These are phyloP conservation scores for Ranitomeya imitator DNA, from an alignment of 2,113 vertebrate genomes.

Conservation along the genomic window DNA sequence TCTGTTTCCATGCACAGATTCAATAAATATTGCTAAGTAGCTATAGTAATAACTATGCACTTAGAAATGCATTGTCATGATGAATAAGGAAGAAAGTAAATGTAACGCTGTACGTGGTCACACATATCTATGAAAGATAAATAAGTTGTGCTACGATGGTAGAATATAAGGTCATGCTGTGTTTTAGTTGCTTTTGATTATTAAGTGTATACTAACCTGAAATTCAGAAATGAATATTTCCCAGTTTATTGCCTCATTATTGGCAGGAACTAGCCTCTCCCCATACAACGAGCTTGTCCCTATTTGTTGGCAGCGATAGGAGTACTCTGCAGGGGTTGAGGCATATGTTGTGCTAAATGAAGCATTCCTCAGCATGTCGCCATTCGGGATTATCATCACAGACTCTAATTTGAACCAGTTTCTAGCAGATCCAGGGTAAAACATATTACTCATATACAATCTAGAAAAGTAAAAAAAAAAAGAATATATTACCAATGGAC, in stretches of 20 bases:
- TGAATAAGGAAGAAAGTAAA: background rate
- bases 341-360: conserved; percentile 71
- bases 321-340: conserved; percentile 77
- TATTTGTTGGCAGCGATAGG: conserved; percentile 81
- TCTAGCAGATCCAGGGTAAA: conserved; percentile 68
- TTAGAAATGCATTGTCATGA: background rate
- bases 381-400: conserved; percentile 66
- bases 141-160: background rate
- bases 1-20: background rate
- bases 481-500: background rate
- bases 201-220: conserved; percentile 71
- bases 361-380: conserved; percentile 67
- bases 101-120: background rate
- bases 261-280: conserved; percentile 68
- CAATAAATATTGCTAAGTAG: background rate
- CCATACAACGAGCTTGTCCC: conserved; percentile 70
- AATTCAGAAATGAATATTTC: conserved; percentile 76
- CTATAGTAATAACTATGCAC: background rate
- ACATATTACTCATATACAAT: conserved; percentile 74
- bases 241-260: conserved; percentile 69
- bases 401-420: conserved; percentile 74
- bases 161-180: background rate
- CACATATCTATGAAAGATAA: background rate
- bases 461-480: conserved; percentile 66
- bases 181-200: conserved; percentile 2